These are phyloP conservation scores for Pseudomyrmex sp. DNA, from an alignment of 1,140 invertebrate species.

Conservation along the genomic window DNA sequence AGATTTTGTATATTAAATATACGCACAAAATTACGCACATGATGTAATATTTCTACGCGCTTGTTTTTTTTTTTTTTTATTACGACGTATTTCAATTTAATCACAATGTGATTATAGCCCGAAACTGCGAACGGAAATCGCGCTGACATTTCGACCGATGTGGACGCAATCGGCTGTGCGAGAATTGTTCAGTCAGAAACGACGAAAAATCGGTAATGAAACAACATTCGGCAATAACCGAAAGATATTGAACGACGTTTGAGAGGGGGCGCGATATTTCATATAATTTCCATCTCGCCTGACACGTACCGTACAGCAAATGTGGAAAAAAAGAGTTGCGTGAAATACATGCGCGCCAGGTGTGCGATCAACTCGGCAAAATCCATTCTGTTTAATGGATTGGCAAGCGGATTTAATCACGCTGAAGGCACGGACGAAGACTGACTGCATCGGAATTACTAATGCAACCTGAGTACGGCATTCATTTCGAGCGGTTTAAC, in stretches of 20 bases:
- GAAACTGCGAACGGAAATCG: background rate
- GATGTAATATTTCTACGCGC: too few species aligned
- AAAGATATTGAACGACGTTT: conserved; percentile 32
- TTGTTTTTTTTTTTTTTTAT: too few species aligned
- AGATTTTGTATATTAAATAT: background rate
- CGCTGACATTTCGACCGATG: background rate
- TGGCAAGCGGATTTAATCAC: conserved; percentile 13
- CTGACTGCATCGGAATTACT: conserved; percentile 11
- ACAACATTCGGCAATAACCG: conserved; percentile 25
- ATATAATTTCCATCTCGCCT: conserved; percentile 33
- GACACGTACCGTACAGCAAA: background rate
- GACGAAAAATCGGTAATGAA: conserved; percentile 27
- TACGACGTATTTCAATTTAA: conserved; percentile 5
- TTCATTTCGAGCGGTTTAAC: conserved; percentile 33
- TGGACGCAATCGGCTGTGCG: background rate
- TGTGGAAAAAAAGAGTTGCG: background rate
- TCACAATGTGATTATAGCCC: background rate
- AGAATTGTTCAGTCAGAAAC: background rate
- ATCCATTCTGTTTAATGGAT: conserved; percentile 45
- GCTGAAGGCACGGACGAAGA: conserved; percentile 11
- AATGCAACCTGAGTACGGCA: conserved; percentile 1
- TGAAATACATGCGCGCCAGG: background rate
- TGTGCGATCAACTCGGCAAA: conserved; percentile 29
- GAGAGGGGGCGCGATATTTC: conserved; percentile 14
- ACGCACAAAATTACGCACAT: too few species aligned